Conservation (phyloP, 2,888 invertebrate species). For the Agriopis leucophaearia region DNA sequence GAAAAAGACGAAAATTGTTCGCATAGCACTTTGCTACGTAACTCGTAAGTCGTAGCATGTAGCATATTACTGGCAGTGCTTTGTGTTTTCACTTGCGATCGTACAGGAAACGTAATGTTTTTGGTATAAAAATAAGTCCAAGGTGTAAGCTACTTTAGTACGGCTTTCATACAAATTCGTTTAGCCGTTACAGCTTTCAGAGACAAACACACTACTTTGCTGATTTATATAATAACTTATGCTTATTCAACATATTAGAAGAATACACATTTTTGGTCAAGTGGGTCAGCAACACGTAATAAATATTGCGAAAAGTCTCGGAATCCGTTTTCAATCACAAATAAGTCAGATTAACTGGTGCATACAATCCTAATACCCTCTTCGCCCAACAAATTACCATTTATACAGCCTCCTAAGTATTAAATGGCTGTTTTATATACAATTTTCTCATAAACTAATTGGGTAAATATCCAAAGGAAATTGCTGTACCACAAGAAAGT, state of each 20-base stretch:
- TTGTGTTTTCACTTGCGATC: too few relatives aligned
- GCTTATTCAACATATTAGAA: too few relatives aligned
- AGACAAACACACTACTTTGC: too few relatives aligned
- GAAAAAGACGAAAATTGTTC: background rate
- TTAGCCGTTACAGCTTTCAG: too few relatives aligned
- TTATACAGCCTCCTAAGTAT: slow-evolving; percentile 20
- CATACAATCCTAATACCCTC: slow-evolving; percentile 1
- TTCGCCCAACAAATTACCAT: slow-evolving; percentile 6
- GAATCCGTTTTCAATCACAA: background rate
- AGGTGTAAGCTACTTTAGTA: too few relatives aligned
- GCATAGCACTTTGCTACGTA: slow-evolving; percentile 5
- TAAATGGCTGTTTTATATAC: slow-evolving; percentile 24
- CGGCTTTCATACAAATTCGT: too few relatives aligned
- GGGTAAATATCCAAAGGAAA: slow-evolving; percentile 20
- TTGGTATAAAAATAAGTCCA: too few relatives aligned
- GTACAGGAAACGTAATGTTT: too few relatives aligned
- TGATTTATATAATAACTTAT: too few relatives aligned
- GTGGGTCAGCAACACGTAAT: too few relatives aligned
- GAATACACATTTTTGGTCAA: too few relatives aligned
- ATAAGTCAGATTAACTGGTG: slow-evolving; percentile 11
- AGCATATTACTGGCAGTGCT: background rate
- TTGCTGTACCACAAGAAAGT: slow-evolving; percentile 11
- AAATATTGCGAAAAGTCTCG: background rate
- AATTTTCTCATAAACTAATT: slow-evolving; percentile 27
- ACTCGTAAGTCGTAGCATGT: background rate